A percentile compares a stretch with the other conserved stretches of the same genome.
Evolutionary conservation across 2,113 vertebrate genomes (phyloP).

Genomic region (Todiramphus chloris): DNA sequence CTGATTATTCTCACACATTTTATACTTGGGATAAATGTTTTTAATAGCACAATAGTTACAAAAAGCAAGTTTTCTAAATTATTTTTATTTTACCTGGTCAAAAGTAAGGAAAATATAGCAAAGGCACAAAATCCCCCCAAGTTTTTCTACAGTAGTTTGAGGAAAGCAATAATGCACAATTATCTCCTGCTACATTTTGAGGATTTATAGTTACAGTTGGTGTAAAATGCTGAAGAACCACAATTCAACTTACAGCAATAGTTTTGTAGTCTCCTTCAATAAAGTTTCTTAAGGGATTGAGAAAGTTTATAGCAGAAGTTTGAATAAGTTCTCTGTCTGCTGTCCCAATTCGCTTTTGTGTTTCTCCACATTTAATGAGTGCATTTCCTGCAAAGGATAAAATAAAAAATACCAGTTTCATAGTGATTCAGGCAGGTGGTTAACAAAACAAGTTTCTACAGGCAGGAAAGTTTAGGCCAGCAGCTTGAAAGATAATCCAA

Average conservation of each 20-base stretch:
- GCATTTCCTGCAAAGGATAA: slow-evolving; percentile 87
- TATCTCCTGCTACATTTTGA: neutral
- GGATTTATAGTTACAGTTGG: neutral
- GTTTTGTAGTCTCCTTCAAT: slow-evolving; percentile 99
- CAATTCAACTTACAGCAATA: slow-evolving; percentile 88
- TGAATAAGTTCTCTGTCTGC: slow-evolving; percentile 96
- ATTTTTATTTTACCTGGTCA: neutral
- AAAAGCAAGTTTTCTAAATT: neutral
- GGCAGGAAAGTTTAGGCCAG: neutral
- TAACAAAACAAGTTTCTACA: slow-evolving; percentile 5
- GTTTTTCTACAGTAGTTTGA: neutral
- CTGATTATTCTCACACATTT: neutral
- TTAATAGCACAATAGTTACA: neutral
- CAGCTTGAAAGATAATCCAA: neutral
- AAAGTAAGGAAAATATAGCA: neutral
- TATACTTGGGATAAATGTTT: neutral
- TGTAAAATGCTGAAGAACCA: neutral
- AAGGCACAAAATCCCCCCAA: neutral
- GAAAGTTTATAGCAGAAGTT: slow-evolving; percentile 94
- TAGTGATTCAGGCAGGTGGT: neutral
- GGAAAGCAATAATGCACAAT: neutral
- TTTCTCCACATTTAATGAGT: slow-evolving; percentile 96
- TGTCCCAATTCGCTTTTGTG: slow-evolving; percentile 92
- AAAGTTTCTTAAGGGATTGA: slow-evolving; percentile 96
- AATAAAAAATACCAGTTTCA: neutral